Base-by-base conservation (phyloP, 2,888 invertebrate genomes). In the Agonopterix heracliana region DNA sequence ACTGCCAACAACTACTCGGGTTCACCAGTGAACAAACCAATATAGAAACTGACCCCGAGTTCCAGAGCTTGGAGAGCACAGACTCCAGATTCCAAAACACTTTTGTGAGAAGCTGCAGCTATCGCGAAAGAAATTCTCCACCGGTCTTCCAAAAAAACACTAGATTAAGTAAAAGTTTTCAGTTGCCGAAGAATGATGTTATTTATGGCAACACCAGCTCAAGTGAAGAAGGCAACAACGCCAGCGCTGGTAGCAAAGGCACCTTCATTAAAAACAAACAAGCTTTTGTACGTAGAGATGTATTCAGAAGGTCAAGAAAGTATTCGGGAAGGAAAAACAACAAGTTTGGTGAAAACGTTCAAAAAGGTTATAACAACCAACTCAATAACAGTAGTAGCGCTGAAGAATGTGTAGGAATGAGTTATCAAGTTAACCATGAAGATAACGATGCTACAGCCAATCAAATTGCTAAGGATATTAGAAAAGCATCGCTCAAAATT, bases 211-310 rank as follows among this genome's bases (percentile, higher is more conserved):
- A 89, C 54, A 86, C 87, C 0, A 89, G 89, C 64, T 89, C 88
- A 7, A 89, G 89, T 62, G 89, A 89, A 67, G 89, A 89, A 62
- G 87, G 86, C 9, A 89, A 83, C 57, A 82, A 72, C 59, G 76
- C 66, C 44, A 89, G 74, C 56, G 67, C 69, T 34, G 68, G 78
- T 41, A 78, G 74, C 61, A 89, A 89, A 54, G 85, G 91, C 45
- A 90, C 91, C 26, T 91, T 90, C 54, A 90, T 91, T 45, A 91
- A 91, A 72, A 89, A 89, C 51, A 90, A 91, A 64, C 89, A 90
- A 63, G 90, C 84, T 2, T 89, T 89, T 55, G 81, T 85, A 0
- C 71, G 89, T 54, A 71, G 89, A 64, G 89, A 89, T 50, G 88
- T 89, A 2, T 89, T 88, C 52, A 78, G 89, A 56, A 74, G 89